phyloP scores from a whole-genome alignment of 2,797 vertebrate species.

The Platyrinchus mystaceus region DNA sequence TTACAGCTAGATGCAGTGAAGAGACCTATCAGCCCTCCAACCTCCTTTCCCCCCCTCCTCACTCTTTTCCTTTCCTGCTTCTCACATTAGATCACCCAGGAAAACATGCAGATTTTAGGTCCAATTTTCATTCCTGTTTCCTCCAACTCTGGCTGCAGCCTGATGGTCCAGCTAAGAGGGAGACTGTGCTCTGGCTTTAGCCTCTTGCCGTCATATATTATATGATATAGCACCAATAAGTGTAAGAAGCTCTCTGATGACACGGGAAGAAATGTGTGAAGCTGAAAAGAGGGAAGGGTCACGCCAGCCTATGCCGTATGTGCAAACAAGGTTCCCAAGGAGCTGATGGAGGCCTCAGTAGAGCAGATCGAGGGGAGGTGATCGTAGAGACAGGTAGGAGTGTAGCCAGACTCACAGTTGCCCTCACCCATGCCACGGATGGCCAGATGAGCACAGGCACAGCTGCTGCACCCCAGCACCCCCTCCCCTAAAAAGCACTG shows the following conservation, averaged over 20 bases:
- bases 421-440: rapidly evolving
- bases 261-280: background rate
- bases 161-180: background rate
- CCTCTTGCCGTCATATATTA: background rate
- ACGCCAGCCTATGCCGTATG: rapidly evolving
- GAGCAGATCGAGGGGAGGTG: background rate
- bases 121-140: background rate
- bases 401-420: background rate
- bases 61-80: background rate
- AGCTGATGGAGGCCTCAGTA: background rate
- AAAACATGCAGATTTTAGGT: conserved; percentile 11
- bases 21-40: conserved; percentile 34
- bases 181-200: background rate
- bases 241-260: background rate
- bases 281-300: background rate
- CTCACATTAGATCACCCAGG: background rate
- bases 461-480: background rate
- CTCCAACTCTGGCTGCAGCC: background rate
- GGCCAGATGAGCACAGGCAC: background rate
- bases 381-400: rapidly evolving
- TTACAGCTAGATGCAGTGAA: conserved; percentile 1
- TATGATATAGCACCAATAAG: background rate
- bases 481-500: background rate
- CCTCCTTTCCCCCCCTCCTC: background rate
- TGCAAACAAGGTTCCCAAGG: background rate